Conservation (phyloP, 2,797 vertebrate species). For the Octomys mimax region DNA sequence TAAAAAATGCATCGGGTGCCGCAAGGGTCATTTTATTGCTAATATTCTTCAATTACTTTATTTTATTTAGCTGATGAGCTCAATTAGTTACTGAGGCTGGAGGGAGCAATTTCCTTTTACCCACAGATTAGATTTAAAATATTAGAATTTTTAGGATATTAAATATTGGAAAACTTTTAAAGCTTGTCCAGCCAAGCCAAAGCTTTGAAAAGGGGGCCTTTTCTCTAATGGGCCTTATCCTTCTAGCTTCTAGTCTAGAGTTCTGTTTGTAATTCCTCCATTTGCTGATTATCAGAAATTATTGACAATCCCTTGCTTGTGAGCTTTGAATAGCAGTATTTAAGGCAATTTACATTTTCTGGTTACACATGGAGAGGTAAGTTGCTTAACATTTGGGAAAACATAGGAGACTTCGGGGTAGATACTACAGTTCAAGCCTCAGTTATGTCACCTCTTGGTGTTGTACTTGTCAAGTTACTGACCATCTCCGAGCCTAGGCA, state of each 20-base stretch:
- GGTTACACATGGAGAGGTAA: background rate
- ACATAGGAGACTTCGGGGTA: background rate
- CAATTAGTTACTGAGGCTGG: background rate
- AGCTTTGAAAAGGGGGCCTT: background rate
- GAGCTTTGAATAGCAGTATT: background rate
- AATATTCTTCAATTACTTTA: background rate
- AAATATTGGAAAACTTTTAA: background rate
- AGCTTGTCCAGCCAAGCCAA: background rate
- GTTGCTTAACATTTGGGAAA: background rate
- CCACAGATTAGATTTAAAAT: constrained; percentile 9
- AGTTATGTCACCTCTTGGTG: background rate
- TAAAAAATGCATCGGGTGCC: background rate
- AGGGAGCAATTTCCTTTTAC: constrained; percentile 11
- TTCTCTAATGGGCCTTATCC: background rate
- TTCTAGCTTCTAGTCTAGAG: background rate
- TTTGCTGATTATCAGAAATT: background rate
- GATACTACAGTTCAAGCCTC: background rate
- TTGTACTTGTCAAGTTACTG: background rate
- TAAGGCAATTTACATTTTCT: background rate
- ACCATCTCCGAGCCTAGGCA: background rate
- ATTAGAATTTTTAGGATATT: background rate
- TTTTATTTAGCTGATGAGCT: background rate
- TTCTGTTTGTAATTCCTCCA: constrained; percentile 12
- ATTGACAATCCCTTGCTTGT: background rate
- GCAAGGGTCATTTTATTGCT: background rate